phyloP scores from a whole-genome alignment of 64 coral and sea anemone species.

The Acropora yongei region DNA sequence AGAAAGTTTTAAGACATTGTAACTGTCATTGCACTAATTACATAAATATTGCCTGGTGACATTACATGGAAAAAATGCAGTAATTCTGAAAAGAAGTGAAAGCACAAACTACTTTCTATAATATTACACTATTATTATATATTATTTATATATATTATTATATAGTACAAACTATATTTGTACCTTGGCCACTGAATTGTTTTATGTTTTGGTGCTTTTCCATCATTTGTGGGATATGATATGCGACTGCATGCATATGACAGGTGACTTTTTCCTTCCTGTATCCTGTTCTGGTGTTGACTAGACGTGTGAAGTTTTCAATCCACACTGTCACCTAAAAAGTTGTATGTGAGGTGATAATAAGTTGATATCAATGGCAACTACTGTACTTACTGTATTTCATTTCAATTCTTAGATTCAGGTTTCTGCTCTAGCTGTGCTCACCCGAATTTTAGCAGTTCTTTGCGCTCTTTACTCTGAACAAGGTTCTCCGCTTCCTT shows the following conservation, averaged over 20 bases:
- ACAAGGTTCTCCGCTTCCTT: no score
- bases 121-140: neutral
- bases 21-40: neutral
- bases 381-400: neutral
- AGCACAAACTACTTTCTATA: neutral
- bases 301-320: conserved; percentile 15
- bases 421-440: no score
- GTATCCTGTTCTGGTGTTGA: conserved; percentile 30
- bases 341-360: neutral
- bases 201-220: conserved; percentile 34
- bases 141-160: no score
- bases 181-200: conserved; percentile 54
- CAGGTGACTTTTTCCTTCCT: conserved; percentile 48
- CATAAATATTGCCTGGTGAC: neutral
- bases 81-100: neutral
- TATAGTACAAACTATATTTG: neutral
- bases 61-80: neutral
- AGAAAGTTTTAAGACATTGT: neutral
- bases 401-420: no score
- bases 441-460: no score
- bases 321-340: conserved; percentile 32
- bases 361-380: neutral
- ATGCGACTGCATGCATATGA: conserved; percentile 24
- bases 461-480: no score
- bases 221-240: conserved; percentile 42